Evolutionary conservation across 2,113 vertebrate genomes (phyloP), one percentile per base, ranked within the genome.

Genomic region (Canis aureus): DNA sequence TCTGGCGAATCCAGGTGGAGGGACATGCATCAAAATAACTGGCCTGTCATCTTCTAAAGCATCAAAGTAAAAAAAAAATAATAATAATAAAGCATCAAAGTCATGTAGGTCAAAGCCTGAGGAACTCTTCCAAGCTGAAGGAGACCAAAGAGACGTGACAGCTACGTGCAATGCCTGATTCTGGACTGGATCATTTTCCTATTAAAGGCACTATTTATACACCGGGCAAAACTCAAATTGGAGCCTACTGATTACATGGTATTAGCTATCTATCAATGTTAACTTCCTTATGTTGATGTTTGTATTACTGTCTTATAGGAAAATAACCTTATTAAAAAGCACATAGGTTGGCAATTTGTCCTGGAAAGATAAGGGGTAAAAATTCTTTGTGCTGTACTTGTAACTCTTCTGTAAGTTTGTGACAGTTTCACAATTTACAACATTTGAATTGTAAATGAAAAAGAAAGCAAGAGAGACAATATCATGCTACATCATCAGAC

Each of bases 291-390:
- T 13, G 55, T 29, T 55, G 16, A 51, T 12, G 22, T 59, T 7
- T 17, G 51, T 1, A 15, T 64, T 32, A 51, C 73, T 53, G 11
- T 5, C 4, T 13, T 0, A 29, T 0, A 16, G 3, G 1, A 94
- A 2, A 89, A 66, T 0, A 59, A 2, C 71, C 79, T 55, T 91
- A 67, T 25, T 86, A 74, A 79, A 25, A 94, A 80, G 53, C 1
- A 25, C 16, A 64, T 3, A 9, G 49, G 66, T 0, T 84, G 69
- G 23, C n/a, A 95, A 78, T 59, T 43, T 43, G 60, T 12, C 57
- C 57, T 29, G 73, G 15, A 67, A 60, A 43, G 49, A 57, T 7
- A 27, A 8, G 10, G 27, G 0, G 19, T 1, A 32, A 19, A 32
- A 16, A 27, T 20, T 71, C 19, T 79, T 43, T 60, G 57, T 6